Base-by-base conservation (phyloP, 2,797 vertebrate species). In the Microctenopoma steveboyesi region DNA sequence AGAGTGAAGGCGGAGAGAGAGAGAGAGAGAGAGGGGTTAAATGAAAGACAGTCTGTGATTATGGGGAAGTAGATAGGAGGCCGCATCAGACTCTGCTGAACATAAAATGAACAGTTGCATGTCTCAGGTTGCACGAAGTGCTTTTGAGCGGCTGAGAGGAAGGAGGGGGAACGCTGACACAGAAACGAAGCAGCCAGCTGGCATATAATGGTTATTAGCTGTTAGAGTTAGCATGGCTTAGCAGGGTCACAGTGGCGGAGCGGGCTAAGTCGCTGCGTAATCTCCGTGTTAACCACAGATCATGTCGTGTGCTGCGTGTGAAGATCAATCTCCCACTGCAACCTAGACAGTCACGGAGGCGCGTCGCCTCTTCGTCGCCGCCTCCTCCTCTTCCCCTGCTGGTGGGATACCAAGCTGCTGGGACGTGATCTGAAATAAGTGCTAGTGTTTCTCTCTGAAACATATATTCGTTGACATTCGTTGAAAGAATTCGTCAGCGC, bases 281-380 rank as follows among this genome's bases (percentile, higher is more conserved):
- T 88, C 84, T 81, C 69, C 18, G 56, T 83, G 86, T 86, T 89
- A 88, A 87, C 78, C 77, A 71, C 46, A 77, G 84, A 91, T 89
- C 79, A 79, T 63, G 81, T 66, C 71, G 46, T 62, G 67, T 74
- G 54, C 30, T 5, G 30, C 30, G 30, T 64, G 77, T 80, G 77
- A 61, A 87, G 75, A 85, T 85, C 77, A 83, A 30, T 60, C 1
- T 3, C 51, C 43, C 4, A 39, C 63, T 53, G 61, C 52, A 54
- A 47, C 51, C 62, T 12, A 54, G 25, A 54, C 54, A 40, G 3
- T 10, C 40, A 52, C 25, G 62, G 33, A 42, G 45, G 49, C 42
- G 30, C n/a, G 22, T 37, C 35, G 51, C 46, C 35, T 15, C 15
- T 13, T 65, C 40, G 56, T 68, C 67, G 67, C 27, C 27, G 43